Evolutionary conservation across 2,113 vertebrate genomes (phyloP).

Genomic region (Asarcornis scutulata): DNA sequence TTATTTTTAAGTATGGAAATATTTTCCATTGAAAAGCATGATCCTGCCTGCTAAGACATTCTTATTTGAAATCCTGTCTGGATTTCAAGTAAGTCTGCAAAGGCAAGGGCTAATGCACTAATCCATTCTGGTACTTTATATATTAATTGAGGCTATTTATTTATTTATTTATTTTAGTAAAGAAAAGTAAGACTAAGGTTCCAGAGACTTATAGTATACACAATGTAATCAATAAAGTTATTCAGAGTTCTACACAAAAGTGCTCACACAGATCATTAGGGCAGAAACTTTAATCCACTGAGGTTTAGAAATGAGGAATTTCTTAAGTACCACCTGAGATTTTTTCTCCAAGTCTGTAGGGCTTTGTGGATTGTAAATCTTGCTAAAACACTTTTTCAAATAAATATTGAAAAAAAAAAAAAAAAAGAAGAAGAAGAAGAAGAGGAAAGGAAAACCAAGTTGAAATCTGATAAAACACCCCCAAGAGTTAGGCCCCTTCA

Average conservation of each 20-base stretch:
- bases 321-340: constrained; percentile 63
- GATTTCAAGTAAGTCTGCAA: constrained; percentile 55
- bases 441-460: background rate
- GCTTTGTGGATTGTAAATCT: constrained; percentile 32
- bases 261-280: constrained; percentile 39
- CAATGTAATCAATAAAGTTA: constrained; percentile 60
- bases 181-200: constrained; percentile 12
- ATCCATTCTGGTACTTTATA: constrained; percentile 53
- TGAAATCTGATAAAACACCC: background rate
- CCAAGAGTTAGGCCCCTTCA: background rate
- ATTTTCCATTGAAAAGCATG: constrained; percentile 38
- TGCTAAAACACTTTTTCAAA: background rate
- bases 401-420: background rate
- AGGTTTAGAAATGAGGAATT: constrained; percentile 68
- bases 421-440: background rate
- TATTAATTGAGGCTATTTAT: constrained; percentile 16
- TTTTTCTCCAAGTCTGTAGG: background rate
- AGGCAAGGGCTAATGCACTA: constrained; percentile 52
- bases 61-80: constrained; percentile 62
- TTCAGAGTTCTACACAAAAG: constrained; percentile 62
- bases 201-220: background rate
- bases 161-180: constrained; percentile 26
- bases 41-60: constrained; percentile 18
- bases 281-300: constrained; percentile 58
- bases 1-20: background rate